Base-by-base conservation (phyloP, 2,113 vertebrate species). In the Sinosuthora webbiana region DNA sequence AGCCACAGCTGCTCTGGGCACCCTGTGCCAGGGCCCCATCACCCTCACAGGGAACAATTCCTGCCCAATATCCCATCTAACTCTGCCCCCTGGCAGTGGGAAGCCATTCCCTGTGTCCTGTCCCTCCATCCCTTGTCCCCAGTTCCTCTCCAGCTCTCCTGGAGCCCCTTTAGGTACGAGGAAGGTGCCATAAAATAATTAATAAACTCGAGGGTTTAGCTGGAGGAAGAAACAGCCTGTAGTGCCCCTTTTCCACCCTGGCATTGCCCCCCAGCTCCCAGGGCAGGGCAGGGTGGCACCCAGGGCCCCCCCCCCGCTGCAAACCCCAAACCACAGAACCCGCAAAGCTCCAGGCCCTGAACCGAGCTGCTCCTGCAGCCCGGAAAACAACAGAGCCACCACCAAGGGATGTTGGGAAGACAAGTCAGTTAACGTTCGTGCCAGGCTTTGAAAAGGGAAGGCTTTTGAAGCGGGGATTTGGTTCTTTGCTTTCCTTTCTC, bases 321-420 rank as follows among this genome's bases (percentile, higher is more conserved):
- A 31, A 49, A 12, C 52, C 89, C n/a, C 42, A 67, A 55, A 55
- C 62, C 3, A 1, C 39, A 35, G 39, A 70, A 28, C 39, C 59
- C 10, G 0, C 74, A 25, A 18, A 67, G 45, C 73, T 82, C 13
- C 0, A 0, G n/a, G 33, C 3, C 50, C 60, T n/a, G 56, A 75
- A 23, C 78, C 2, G 2, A 35, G 42, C 92, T 21, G 69, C 37
- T 87, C 52, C 88, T 11, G 53, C 44, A 24, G 65, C 7, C 9
- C 35, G 30, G 91, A 4, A 60, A 86, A 55, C 5, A 85, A 1
- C 24, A 47, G 30, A 3, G 30, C 63, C 53, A 0, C 75, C 78
- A 42, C 67, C 50, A 13, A 65, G 59, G 60, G 75, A 3, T 22
- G 63, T 10, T n/a, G 89, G 64, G 64, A 33, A 59, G 80, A 70